Conservation (phyloP, 2,888 invertebrate species). For the Andrena hattorfiana region DNA sequence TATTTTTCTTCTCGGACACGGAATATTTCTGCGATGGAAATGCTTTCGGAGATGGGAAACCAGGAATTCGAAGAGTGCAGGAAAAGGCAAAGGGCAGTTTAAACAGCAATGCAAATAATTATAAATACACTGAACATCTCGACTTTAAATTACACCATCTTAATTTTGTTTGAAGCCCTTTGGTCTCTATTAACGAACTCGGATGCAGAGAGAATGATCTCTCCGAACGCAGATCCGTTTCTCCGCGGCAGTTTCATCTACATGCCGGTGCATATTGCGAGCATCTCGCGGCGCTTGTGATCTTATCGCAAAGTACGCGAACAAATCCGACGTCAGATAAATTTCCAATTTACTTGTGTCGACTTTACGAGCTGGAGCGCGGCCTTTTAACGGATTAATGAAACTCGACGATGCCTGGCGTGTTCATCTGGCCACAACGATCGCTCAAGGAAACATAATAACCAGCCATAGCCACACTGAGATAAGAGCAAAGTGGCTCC, state of each 20-base stretch:
- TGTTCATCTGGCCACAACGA: constrained; percentile 46
- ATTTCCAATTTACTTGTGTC: constrained; percentile 66
- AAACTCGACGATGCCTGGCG: constrained; percentile 42
- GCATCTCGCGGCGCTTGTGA: constrained; percentile 7
- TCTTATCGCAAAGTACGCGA: constrained; percentile 39
- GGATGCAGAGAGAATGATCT: background rate
- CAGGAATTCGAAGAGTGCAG: too few species aligned
- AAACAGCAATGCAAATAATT: too few species aligned
- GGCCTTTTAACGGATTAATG: constrained; percentile 61
- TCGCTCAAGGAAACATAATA: constrained; percentile 48
- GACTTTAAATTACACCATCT: too few species aligned
- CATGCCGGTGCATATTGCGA: background rate
- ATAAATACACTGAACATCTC: too few species aligned
- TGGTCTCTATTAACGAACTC: background rate
- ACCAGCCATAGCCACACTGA: constrained; percentile 33
- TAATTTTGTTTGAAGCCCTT: too few species aligned
- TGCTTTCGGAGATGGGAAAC: background rate
- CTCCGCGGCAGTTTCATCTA: constrained; percentile 6
- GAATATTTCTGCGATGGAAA: background rate
- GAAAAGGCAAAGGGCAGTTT: too few species aligned
- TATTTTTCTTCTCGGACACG: background rate
- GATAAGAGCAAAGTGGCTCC: constrained; percentile 55
- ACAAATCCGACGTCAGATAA: constrained; percentile 59
- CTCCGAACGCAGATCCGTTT: background rate
- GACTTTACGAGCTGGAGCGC: constrained; percentile 50